A percentile compares a stretch with the other conserved stretches of the same genome.
Conservation (phyloP, 2,113 vertebrate genomes). For the Archilochus colubris region DNA sequence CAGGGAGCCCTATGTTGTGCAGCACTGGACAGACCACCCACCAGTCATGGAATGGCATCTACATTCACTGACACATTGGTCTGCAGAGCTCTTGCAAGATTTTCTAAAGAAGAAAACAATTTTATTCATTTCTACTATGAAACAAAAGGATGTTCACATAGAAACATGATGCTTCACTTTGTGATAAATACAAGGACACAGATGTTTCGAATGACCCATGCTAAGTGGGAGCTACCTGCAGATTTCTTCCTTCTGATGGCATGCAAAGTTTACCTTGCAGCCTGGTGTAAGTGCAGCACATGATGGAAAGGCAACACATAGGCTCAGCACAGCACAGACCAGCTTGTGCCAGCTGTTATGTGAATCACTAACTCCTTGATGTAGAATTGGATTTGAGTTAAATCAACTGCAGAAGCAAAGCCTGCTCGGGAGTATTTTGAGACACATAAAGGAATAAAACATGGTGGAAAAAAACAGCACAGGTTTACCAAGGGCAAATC, state of each 20-base stretch:
- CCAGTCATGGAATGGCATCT: neutral
- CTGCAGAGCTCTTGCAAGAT: neutral
- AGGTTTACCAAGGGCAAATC: neutral
- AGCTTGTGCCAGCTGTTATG: neutral
- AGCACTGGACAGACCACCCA: neutral
- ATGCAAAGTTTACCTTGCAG: neutral
- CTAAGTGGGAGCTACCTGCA: neutral
- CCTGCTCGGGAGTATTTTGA: neutral
- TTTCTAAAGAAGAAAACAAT: neutral
- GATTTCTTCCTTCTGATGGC: neutral
- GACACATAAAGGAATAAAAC: neutral
- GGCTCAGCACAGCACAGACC: rapidly evolving
- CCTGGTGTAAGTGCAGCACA: neutral
- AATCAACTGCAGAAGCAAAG: neutral
- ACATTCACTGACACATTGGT: neutral
- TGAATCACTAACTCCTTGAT: neutral
- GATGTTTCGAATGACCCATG: neutral
- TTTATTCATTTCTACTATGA: neutral
- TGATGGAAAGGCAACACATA: neutral
- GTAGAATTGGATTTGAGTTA: rapidly evolving
- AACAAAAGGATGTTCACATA: neutral
- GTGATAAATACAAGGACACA: neutral
- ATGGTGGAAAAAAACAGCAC: neutral
- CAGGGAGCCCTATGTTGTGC: neutral
- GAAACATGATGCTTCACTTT: neutral